Conservation (phyloP, 1,140 invertebrate genomes). For the Drosophila seguyi region DNA sequence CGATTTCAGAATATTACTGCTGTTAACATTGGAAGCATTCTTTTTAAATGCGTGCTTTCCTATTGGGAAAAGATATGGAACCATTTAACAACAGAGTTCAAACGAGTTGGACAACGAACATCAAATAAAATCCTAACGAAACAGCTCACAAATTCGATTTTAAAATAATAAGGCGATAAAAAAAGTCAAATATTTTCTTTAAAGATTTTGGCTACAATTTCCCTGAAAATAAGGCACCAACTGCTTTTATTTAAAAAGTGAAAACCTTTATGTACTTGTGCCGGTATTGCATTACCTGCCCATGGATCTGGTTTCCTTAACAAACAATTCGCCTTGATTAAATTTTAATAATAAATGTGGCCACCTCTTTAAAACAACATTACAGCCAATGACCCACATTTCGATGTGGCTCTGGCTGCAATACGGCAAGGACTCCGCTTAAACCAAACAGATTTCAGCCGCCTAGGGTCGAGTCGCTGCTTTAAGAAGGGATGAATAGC, state of each 20-base stretch:
- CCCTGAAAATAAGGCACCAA: not conserved
- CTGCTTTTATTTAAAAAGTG: not conserved
- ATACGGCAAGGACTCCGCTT: constrained; percentile 12
- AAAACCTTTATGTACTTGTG: not conserved
- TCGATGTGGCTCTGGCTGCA: constrained; percentile 12
- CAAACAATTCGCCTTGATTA: constrained; percentile 43
- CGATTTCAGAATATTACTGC: not conserved
- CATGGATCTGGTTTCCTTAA: constrained; percentile 30
- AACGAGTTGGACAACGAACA: not conserved
- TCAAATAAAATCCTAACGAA: not conserved
- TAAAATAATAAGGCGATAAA: not conserved
- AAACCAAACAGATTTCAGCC: constrained; percentile 24
- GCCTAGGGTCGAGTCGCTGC: constrained; percentile 1
- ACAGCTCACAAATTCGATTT: not conserved
- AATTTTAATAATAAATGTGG: constrained; percentile 48
- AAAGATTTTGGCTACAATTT: not conserved
- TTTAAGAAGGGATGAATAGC: constrained; percentile 44
- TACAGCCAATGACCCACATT: constrained; percentile 53
- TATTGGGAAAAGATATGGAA: not conserved
- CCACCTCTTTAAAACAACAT: constrained; percentile 49
- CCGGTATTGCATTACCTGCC: not conserved
- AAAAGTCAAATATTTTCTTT: not conserved
- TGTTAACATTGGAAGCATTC: not conserved
- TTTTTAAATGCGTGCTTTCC: not conserved
- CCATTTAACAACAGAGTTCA: not conserved